These are phyloP conservation scores for Clangula hyemalis DNA, from an alignment of 2,797 vertebrate species.

Conservation along the genomic window DNA sequence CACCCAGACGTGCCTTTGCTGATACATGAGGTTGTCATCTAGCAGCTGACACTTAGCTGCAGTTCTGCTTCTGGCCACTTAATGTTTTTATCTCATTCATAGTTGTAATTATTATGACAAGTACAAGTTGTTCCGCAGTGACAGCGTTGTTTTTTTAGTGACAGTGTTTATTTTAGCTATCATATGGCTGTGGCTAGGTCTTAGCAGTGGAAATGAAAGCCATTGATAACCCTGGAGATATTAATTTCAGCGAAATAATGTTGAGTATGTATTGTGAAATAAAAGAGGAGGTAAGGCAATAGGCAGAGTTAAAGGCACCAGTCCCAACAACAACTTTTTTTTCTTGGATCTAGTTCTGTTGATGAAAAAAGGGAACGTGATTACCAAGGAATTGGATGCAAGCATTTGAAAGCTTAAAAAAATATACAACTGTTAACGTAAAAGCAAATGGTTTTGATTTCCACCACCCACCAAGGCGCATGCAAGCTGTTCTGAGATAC, in stretches of 20 bases:
- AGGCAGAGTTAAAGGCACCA: neutral
- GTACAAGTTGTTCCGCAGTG: slow-evolving; percentile 7
- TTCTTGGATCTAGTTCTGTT: neutral
- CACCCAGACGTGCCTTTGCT: neutral
- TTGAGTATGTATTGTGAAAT: neutral
- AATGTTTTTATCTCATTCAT: slow-evolving; percentile 35
- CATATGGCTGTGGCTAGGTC: neutral
- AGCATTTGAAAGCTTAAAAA: neutral
- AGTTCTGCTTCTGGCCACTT: slow-evolving; percentile 32
- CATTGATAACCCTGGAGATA: neutral
- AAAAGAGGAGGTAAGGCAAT: neutral
- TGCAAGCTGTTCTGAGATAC: neutral
- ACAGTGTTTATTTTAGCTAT: neutral
- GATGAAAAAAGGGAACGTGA: neutral
- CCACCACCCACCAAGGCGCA: neutral
- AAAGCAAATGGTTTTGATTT: neutral
- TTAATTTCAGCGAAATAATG: neutral
- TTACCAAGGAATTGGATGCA: neutral
- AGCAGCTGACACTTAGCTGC: slow-evolving; percentile 37
- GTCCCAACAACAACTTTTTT: neutral
- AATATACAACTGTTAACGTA: neutral
- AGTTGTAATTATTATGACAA: slow-evolving; percentile 55
- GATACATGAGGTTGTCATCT: neutral
- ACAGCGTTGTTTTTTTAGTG: neutral
- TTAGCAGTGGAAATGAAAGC: neutral